Base-by-base conservation (phyloP, 2,888 invertebrate species). In the Ptychoptera albimana region DNA sequence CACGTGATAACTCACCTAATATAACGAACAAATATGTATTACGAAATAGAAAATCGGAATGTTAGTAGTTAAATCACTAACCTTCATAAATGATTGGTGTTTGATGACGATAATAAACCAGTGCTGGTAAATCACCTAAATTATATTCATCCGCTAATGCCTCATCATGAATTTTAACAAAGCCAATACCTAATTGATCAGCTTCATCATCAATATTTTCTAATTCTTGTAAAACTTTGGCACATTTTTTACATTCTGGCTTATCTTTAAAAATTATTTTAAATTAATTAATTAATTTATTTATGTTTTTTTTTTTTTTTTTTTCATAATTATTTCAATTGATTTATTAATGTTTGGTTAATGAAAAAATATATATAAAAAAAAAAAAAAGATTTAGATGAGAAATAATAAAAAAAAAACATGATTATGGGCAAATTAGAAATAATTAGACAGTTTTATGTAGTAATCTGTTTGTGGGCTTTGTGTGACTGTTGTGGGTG, bases 141-240 rank as follows among this genome's bases (percentile, higher is more conserved):
- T 85, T 91, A 70, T 92, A 92, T 69, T 92, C 91, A 58, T 88
- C 88, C 49, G 91, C 88, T 53, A 92, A 71, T 56, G 78, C 77
- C 66, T 89, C 86, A 61, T 92, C 92, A 58, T 88, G 84, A 60
- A 92, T 91, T 69, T 92, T 92, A 50, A 92, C 91, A 64, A 92
- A 91, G 53, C 89, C 91, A 58, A 92, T 91, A 50, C 88, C 91
- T 51, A 92, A 73, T 63, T 91, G 88, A 67, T 91, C 91, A 32
- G 91, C 91, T 65, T 92, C 91, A 58, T 92, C 89, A 60, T 91
- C 91, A 60, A 92, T 91, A 68, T 91, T 91, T 67, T 92, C 91
- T 64, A 92, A 64, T 67, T 91, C 89, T 67, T 84, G 82, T 50
- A 91, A 72, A 45, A 87, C 91, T 67, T 86, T 89, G 48, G 86